Conservation (phyloP, 2,113 vertebrate genomes). For the Mystacornis crossleyi region DNA sequence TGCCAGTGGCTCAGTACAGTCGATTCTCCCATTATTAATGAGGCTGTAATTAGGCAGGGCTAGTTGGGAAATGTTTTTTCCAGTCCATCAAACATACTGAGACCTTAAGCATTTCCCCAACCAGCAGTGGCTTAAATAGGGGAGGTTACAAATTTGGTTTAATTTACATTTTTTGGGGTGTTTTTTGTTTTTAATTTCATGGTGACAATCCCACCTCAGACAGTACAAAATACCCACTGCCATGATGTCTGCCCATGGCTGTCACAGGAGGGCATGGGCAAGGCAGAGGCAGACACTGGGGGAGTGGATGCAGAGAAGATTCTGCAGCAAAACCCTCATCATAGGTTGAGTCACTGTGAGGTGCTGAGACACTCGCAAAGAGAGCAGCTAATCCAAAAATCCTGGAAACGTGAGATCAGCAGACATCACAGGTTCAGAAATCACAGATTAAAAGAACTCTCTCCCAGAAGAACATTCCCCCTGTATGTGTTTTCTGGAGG, state of each 20-base stretch:
- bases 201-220: neutral
- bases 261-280: accelerated
- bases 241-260: accelerated
- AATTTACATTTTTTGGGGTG: neutral
- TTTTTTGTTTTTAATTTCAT: accelerated
- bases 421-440: neutral
- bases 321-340: neutral
- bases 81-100: neutral
- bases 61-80: neutral
- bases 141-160: neutral
- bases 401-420: neutral
- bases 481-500: neutral
- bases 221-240: neutral
- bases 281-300: neutral
- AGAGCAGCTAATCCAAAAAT: neutral
- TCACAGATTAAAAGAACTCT: neutral
- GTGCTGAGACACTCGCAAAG: neutral
- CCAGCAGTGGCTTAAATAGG: neutral
- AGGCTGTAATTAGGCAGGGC: conserved; percentile 1
- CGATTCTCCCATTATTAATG: neutral
- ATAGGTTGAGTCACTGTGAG: neutral
- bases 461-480: neutral
- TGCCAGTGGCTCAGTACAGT: neutral
- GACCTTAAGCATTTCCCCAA: neutral
- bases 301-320: neutral